Evolutionary conservation across 2,797 vertebrate species (phyloP).

Genomic region (Rhodeus uyekii): DNA sequence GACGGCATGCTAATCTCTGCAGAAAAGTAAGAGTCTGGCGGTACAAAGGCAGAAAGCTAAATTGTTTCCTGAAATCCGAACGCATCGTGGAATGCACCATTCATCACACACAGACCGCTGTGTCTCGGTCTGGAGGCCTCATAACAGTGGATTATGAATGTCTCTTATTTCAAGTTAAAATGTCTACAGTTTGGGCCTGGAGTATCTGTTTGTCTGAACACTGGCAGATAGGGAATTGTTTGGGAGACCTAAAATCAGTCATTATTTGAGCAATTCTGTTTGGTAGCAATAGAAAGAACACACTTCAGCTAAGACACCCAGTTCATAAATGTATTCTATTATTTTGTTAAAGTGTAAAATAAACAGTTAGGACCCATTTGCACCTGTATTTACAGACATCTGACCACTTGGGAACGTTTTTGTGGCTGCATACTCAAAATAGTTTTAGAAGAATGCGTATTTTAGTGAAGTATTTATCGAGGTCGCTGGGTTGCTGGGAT

Average conservation of each 20-base stretch:
- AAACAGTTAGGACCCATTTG: not conserved
- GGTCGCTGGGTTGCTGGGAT: not conserved
- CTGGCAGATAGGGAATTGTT: not conserved
- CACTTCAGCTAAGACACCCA: no score
- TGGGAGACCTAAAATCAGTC: not conserved
- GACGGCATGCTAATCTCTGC: slow-evolving; percentile 17
- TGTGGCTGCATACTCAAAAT: not conserved
- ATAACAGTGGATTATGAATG: not conserved
- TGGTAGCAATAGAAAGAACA: not conserved
- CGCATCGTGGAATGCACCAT: not conserved
- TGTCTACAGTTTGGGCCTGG: not conserved
- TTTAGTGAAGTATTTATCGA: not conserved
- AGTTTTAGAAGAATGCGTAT: not conserved
- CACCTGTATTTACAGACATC: not conserved
- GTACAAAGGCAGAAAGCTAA: not conserved
- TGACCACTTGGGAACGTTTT: not conserved
- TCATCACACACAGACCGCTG: not conserved
- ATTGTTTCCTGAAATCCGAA: not conserved
- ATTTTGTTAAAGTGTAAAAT: not conserved
- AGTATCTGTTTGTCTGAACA: not conserved
- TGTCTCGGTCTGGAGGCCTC: not conserved
- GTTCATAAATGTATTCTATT: not conserved
- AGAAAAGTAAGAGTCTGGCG: slow-evolving; percentile 17
- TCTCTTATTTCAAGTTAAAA: not conserved
- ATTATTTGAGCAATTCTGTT: not conserved